Percentiles rank a stretch among this genome's conserved stretches.
Evolutionary conservation across 2,888 invertebrate genomes (phyloP).

Genomic region (Philhelius pedissequus): DNA sequence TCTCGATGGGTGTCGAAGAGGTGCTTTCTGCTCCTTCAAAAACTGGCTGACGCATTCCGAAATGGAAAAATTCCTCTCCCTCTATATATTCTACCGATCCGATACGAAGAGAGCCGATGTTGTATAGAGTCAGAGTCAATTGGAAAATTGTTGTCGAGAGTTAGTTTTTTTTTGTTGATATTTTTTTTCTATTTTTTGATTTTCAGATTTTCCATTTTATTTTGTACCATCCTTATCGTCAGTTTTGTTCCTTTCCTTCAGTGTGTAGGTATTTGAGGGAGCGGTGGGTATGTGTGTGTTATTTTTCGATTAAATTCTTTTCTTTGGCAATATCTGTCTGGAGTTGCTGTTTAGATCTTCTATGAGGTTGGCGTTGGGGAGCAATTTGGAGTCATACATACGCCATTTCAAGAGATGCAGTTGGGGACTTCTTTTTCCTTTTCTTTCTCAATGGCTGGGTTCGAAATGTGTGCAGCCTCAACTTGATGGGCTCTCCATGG

Average conservation of each 20-base stretch:
- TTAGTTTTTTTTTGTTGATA: slow-evolving; percentile 8
- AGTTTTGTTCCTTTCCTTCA: not conserved
- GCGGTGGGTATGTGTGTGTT: slow-evolving; percentile 31
- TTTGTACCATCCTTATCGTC: not conserved
- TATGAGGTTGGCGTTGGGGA: not conserved
- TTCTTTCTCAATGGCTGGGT: not conserved
- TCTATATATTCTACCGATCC: not conserved
- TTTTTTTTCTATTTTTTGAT: not conserved
- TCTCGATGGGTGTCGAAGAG: slow-evolving; percentile 5
- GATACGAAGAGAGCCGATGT: slow-evolving; percentile 42
- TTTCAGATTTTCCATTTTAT: not conserved
- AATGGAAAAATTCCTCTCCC: slow-evolving; percentile 59
- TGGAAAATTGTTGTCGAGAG: slow-evolving; percentile 64
- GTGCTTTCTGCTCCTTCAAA: not conserved
- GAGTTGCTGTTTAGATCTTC: slow-evolving; percentile 2
- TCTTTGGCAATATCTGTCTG: slow-evolving; percentile 60
- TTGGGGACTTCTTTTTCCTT: not conserved
- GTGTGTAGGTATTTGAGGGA: not conserved
- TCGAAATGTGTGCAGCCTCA: not conserved
- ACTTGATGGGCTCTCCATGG: not conserved
- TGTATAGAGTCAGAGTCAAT: slow-evolving; percentile 62
- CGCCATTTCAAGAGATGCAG: slow-evolving; percentile 27
- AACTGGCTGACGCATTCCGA: slow-evolving; percentile 62
- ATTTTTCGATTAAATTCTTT: slow-evolving; percentile 68
- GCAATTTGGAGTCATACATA: slow-evolving; percentile 2